These are phyloP conservation scores for Hydrocynus forskahlii DNA, from an alignment of 2,797 vertebrate genomes.

Conservation along the genomic window DNA sequence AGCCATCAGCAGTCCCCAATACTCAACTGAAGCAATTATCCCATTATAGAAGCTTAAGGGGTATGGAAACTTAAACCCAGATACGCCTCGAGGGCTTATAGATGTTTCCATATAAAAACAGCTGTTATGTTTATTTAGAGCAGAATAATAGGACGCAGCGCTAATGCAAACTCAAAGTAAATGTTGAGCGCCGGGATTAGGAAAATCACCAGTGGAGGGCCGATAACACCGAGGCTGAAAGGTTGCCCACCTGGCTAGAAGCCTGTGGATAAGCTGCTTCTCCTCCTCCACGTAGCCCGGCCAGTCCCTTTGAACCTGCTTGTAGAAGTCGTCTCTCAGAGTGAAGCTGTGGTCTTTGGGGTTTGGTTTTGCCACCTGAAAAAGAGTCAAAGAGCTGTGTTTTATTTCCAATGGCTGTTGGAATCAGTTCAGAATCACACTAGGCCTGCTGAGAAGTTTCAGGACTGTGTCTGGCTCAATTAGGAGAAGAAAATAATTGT, in stretches of 20 bases:
- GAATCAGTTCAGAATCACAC: not conserved
- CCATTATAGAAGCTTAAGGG: constrained; percentile 23
- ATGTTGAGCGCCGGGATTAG: not conserved
- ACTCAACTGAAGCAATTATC: constrained; percentile 26
- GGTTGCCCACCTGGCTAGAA: constrained; percentile 72
- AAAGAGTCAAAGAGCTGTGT: constrained; percentile 1
- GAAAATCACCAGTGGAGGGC: not conserved
- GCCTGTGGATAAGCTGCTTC: constrained; percentile 75
- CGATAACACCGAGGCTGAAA: not conserved
- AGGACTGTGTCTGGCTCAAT: not conserved
- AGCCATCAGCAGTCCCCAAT: constrained; percentile 48
- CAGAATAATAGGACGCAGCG: not conserved
- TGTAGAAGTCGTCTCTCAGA: constrained; percentile 77
- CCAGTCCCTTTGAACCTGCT: constrained; percentile 76
- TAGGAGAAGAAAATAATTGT: not conserved
- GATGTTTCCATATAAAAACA: not conserved
- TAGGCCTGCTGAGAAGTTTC: not conserved
- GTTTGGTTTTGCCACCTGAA: constrained; percentile 77
- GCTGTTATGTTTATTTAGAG: not conserved
- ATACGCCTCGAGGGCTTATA: constrained; percentile 3
- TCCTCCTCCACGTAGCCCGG: constrained; percentile 78
- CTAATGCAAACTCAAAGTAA: constrained; percentile 9
- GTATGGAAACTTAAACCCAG: not conserved
- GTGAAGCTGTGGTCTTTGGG: constrained; percentile 77
- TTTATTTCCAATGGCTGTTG: constrained; percentile 18